Evolutionary conservation across 2,113 vertebrate species (phyloP).

Genomic region (Illadopsis cleaveri): DNA sequence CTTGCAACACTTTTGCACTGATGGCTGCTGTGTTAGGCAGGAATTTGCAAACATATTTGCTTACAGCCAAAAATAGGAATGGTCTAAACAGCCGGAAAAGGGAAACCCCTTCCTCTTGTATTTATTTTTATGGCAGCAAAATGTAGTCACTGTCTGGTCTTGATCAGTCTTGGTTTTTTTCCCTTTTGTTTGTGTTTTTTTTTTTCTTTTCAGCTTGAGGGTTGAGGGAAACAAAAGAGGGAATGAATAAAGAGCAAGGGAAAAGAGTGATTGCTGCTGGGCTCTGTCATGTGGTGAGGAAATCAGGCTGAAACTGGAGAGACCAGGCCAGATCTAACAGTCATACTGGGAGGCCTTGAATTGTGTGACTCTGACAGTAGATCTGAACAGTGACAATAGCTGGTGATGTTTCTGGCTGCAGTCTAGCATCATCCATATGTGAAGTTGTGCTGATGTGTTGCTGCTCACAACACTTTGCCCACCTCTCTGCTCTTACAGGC

Average conservation of each 20-base stretch:
- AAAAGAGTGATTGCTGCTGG: neutral
- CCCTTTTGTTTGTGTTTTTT: neutral
- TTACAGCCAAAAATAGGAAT: slow-evolving; percentile 1
- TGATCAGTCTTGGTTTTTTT: neutral
- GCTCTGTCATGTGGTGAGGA: slow-evolving; percentile 14
- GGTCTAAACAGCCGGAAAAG: neutral
- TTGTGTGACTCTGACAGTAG: neutral
- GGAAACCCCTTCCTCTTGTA: slow-evolving; percentile 22
- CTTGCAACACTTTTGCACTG: neutral
- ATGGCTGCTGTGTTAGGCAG: neutral
- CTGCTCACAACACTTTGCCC: neutral
- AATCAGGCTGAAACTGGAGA: slow-evolving; percentile 59
- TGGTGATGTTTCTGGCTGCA: neutral
- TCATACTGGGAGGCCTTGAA: neutral
- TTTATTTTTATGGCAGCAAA: slow-evolving; percentile 29
- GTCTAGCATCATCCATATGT: neutral
- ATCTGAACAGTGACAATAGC: neutral
- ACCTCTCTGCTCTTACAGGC: neutral
- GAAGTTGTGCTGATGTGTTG: neutral
- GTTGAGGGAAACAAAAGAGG: slow-evolving; percentile 26
- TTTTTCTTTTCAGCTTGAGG: neutral
- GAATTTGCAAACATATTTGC: neutral
- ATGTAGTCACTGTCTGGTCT: neutral
- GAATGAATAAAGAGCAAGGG: slow-evolving; percentile 8
- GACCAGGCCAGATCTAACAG: neutral